Evolutionary conservation across 2,888 invertebrate genomes (phyloP).

Genomic region (Tetragnatha montana): DNA sequence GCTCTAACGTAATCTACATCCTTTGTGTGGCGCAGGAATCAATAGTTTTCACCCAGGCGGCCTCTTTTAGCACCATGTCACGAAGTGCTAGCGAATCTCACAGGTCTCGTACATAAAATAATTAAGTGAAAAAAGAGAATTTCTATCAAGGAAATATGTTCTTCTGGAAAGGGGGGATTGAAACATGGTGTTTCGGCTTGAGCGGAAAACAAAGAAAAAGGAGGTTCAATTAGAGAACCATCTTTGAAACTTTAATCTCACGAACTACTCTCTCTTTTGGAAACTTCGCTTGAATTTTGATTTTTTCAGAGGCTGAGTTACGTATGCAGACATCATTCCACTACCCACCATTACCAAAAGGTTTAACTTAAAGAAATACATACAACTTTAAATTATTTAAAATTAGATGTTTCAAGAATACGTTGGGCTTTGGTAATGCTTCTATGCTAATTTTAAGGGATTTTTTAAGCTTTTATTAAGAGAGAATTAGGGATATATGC

Average conservation of each 20-base stretch:
- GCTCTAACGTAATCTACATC: neutral
- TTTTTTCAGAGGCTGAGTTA: too few relatives aligned
- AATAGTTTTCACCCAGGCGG: neutral
- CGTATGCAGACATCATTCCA: too few relatives aligned
- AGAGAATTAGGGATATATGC: too few relatives aligned
- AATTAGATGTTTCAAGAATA: too few relatives aligned
- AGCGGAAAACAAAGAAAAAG: neutral
- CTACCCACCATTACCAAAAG: too few relatives aligned
- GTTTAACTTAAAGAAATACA: too few relatives aligned
- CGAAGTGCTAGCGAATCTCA: neutral
- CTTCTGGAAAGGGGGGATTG: neutral
- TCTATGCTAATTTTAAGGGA: too few relatives aligned
- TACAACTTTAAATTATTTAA: too few relatives aligned
- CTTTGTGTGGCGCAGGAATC: neutral
- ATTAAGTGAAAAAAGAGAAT: neutral
- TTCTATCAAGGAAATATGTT: neutral
- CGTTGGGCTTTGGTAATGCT: too few relatives aligned
- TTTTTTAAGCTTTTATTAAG: too few relatives aligned
- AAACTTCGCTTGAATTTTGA: too few relatives aligned
- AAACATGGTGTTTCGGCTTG: neutral
- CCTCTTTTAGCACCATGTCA: slow-evolving; percentile 2
- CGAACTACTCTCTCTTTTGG: neutral
- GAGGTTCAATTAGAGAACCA: neutral
- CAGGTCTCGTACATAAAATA: neutral
- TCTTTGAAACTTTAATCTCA: neutral